Evolutionary conservation across 2,113 vertebrate species (phyloP).

Genomic region (Centropristis striata): DNA sequence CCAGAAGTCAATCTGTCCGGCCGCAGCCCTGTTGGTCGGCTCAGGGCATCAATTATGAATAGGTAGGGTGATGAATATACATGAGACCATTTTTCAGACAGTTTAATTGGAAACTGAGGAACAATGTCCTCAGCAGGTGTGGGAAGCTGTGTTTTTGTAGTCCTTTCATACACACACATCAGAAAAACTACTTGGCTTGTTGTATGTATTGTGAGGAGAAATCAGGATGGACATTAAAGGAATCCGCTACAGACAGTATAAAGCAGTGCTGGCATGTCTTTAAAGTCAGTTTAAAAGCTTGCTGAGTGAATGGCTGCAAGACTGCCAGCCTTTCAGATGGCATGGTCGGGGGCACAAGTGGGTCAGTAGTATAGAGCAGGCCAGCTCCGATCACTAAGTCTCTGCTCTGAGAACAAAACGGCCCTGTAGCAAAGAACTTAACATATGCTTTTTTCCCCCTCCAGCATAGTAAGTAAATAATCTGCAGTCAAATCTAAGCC

Average conservation of each 20-base stretch:
- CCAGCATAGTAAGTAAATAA: slow-evolving; percentile 4
- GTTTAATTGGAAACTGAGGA: slow-evolving; percentile 39
- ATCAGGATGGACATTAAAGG: neutral
- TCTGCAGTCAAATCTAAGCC: slow-evolving; percentile 12
- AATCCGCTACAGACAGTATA: slow-evolving; percentile 8
- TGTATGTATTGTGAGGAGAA: neutral
- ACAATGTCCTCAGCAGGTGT: slow-evolving; percentile 18
- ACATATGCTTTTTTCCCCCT: slow-evolving; percentile 15
- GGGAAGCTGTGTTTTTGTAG: neutral
- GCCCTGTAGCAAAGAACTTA: slow-evolving; percentile 34
- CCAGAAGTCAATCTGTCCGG: neutral
- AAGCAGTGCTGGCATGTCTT: slow-evolving; percentile 10
- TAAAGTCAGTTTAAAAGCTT: slow-evolving; percentile 43
- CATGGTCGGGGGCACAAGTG: slow-evolving; percentile 57
- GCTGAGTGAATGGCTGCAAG: slow-evolving; percentile 19
- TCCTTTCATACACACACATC: neutral
- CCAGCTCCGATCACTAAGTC: slow-evolving; percentile 14
- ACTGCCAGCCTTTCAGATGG: slow-evolving; percentile 49
- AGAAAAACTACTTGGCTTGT: neutral
- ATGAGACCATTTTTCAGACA: slow-evolving; percentile 39
- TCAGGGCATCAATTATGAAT: slow-evolving; percentile 61
- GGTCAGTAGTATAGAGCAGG: slow-evolving; percentile 50
- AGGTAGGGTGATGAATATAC: slow-evolving; percentile 41
- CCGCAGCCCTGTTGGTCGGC: slow-evolving; percentile 11
- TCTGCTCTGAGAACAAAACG: slow-evolving; percentile 33